A percentile compares a stretch with the other conserved stretches of the same genome.
Evolutionary conservation across 2,888 invertebrate genomes (phyloP).

Genomic region (Thera obeliscata): DNA sequence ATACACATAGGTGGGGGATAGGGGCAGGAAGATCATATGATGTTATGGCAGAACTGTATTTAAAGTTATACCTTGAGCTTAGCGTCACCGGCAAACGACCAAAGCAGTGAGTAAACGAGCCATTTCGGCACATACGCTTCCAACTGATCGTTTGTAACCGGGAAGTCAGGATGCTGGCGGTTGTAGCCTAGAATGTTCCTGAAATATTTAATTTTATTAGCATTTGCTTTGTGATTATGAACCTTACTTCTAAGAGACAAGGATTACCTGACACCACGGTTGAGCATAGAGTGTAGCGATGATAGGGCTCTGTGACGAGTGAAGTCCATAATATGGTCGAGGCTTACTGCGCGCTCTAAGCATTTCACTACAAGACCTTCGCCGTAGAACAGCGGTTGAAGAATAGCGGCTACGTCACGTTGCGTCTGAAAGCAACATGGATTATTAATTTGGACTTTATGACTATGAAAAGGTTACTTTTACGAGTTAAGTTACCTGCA

Average conservation of each 20-base stretch:
- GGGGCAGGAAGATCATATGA: too few relatives aligned
- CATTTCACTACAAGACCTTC: slow-evolving; percentile 97
- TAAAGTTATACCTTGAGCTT: slow-evolving; percentile 91
- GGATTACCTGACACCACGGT: slow-evolving; percentile 92
- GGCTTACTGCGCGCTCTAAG: slow-evolving; percentile 94
- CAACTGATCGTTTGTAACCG: slow-evolving; percentile 94
- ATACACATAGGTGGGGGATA: too few relatives aligned
- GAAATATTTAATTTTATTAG: slow-evolving; percentile 26
- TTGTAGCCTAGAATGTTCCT: slow-evolving; percentile 97
- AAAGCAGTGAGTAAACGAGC: slow-evolving; percentile 95
- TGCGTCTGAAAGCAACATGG: slow-evolving; percentile 86
- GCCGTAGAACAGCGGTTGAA: slow-evolving; percentile 94
- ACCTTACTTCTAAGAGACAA: slow-evolving; percentile 7
- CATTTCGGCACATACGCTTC: slow-evolving; percentile 97
- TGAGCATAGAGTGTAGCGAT: slow-evolving; percentile 98
- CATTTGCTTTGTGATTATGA: slow-evolving; percentile 3
- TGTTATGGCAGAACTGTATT: neutral
- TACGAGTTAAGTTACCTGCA: slow-evolving; percentile 82
- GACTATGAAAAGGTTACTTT: neutral
- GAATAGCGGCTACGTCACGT: slow-evolving; percentile 93
- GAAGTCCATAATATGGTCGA: slow-evolving; percentile 99
- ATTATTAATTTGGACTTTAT: slow-evolving; percentile 7
- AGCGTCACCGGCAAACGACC: slow-evolving; percentile 99
- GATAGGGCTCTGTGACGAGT: slow-evolving; percentile 97
- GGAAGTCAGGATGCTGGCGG: slow-evolving; percentile 96